Conservation (phyloP, 2,888 invertebrate genomes). For the Flabesymbios commensalis region DNA sequence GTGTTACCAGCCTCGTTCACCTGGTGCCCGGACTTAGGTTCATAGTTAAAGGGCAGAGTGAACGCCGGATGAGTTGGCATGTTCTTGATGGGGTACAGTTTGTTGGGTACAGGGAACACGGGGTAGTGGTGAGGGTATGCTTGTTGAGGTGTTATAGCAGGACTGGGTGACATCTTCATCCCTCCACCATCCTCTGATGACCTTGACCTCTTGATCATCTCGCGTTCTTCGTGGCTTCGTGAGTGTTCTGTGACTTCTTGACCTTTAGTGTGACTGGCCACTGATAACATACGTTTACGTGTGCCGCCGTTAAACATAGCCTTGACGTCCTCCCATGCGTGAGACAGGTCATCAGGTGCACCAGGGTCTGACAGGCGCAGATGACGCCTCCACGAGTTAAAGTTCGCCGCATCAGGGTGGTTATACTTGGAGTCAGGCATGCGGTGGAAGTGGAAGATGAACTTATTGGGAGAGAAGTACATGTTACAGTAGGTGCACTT, state of each 20-base stretch:
- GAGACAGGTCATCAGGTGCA: conserved; percentile 64
- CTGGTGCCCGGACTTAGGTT: conserved; percentile 5
- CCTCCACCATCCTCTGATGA: too few species aligned
- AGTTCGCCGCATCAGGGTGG: conserved; percentile 97
- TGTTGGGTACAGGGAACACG: conserved; percentile 22
- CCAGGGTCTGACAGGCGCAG: conserved; percentile 78
- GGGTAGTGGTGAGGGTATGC: conserved; percentile 20
- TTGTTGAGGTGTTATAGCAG: too few species aligned
- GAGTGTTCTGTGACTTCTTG: too few species aligned
- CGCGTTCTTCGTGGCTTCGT: too few species aligned
- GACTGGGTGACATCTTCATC: too few species aligned
- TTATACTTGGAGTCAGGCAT: conserved; percentile 67
- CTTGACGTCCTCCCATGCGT: conserved; percentile 96
- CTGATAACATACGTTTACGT: conserved; percentile 69
- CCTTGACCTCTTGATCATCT: too few species aligned
- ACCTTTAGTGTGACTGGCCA: too few species aligned
- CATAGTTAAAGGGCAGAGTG: conserved; percentile 13
- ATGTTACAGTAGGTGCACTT: conserved; percentile 91
- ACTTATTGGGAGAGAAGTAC: conserved; percentile 97
- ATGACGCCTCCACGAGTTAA: conserved; percentile 96
- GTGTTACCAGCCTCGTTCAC: too few species aligned
- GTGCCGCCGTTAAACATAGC: conserved; percentile 99
- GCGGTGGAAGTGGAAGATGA: conserved; percentile 95
- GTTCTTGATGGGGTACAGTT: conserved; percentile 11
- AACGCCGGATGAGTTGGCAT: conserved; percentile 14